Base-by-base conservation (phyloP, 2,888 invertebrate genomes). In the Spisula subtruncata region DNA sequence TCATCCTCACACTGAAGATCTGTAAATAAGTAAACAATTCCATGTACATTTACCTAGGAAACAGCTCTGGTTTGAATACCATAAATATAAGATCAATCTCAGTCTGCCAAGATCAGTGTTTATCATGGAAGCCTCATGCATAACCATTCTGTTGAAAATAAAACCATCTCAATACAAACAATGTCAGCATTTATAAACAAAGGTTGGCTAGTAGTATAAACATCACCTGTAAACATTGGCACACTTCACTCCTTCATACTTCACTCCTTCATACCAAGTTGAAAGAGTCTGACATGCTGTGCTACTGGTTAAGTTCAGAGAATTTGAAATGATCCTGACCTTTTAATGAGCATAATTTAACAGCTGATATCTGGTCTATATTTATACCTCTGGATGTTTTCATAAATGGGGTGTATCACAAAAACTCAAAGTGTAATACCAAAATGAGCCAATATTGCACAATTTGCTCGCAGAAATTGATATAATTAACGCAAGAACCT, bases 101-200 rank as follows among this genome's bases (percentile, higher is more conserved):
- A 41, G 20, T 20, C 35, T 2, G 83, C 8, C 29, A 8, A 75
- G 81, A 81, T 16, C n/a, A 32, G n/a, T 81, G 81, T 81, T 81
- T 71, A 81, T 46, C 29, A 16, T 16, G 29, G 81, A 35, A 41
- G 32, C 66, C 20, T 29, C 81, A 71, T 86, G 81, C 81, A 86
- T 41, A 81, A 46, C 86, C 32, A 60, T 29, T 51, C 66, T 83
- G 86, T 83, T 83, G 85, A 86, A 89, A 82, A 46, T 81, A 83
- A 85, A 89, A 83, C 83, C 75, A 8, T n/a, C 71, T 16, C 80
- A 80, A 79, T 83, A 48, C 85, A 89, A 87, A 89, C 87, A 89
- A 89, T 89, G 89, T 89, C 89, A 81, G 85, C 81, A 66, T 85
- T 87, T 75, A 86, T 89, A 89, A 89, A 89, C 89, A 89, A 75